Evolutionary conservation across 2,888 invertebrate species (phyloP).

Genomic region (Synergus itoensis): DNA sequence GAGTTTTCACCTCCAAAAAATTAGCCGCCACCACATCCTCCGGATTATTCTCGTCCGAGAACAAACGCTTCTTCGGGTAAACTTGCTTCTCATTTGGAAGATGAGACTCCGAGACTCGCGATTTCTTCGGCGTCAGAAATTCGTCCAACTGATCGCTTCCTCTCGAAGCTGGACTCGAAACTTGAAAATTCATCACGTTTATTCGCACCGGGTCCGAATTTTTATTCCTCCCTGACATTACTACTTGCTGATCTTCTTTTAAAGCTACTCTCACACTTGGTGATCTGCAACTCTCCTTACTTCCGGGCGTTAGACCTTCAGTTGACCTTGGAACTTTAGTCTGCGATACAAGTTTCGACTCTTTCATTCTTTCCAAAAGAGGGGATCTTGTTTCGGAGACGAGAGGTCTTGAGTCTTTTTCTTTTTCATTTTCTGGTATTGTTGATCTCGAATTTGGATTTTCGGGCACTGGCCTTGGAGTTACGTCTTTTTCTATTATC

Average conservation of each 20-base stretch:
- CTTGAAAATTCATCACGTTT: slow-evolving; percentile 40
- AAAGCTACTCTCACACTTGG: slow-evolving; percentile 47
- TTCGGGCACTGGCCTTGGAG: background rate
- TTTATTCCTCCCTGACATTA: slow-evolving; percentile 49
- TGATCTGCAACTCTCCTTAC: slow-evolving; percentile 39
- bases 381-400: background rate
- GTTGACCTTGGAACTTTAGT: background rate
- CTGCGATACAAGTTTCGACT: background rate
- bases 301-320: background rate
- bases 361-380: background rate
- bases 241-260: slow-evolving; percentile 52
- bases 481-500: background rate
- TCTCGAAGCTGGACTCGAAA: background rate
- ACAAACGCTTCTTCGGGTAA: slow-evolving; percentile 32
- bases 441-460: background rate
- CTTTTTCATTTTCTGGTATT: background rate
- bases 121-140: background rate
- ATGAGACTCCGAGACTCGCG: background rate
- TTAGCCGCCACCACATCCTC: background rate
- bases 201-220: slow-evolving; percentile 48
- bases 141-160: background rate
- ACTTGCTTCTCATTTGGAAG: background rate
- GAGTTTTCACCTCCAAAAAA: background rate
- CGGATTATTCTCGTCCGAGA: slow-evolving; percentile 5
- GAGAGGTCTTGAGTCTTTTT: background rate